phyloP scores from a whole-genome alignment of 2,888 invertebrate genomes.

The Myopa tessellatipennis region DNA sequence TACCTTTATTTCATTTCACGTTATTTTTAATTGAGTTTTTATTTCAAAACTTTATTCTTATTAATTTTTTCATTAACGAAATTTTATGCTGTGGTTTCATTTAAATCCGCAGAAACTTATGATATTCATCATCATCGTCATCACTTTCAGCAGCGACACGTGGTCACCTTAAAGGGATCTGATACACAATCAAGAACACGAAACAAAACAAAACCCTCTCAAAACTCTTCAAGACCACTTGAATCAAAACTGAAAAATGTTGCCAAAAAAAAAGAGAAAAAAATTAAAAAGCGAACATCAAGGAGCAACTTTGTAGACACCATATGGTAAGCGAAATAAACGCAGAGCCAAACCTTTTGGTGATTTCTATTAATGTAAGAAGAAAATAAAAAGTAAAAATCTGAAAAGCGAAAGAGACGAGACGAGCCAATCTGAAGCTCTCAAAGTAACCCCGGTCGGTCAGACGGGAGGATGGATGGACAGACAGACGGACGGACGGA shows the following conservation, averaged over 20 bases:
- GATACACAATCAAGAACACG: neutral
- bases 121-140: too few relatives aligned
- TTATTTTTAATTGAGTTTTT: too few relatives aligned
- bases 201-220: neutral
- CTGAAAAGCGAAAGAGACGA: neutral
- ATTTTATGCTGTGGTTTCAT: neutral
- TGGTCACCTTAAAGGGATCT: too few relatives aligned
- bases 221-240: slow-evolving; percentile 1
- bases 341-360: slow-evolving; percentile 25
- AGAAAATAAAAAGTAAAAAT: neutral
- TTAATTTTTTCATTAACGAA: too few relatives aligned
- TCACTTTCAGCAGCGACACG: too few relatives aligned
- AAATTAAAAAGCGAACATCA: slow-evolving; percentile 16
- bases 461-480: neutral
- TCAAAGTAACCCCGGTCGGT: neutral
- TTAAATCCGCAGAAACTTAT: neutral
- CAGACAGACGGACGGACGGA: neutral
- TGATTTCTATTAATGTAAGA: slow-evolving; percentile 30
- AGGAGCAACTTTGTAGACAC: slow-evolving; percentile 33
- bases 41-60: too few relatives aligned
- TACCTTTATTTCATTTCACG: too few relatives aligned
- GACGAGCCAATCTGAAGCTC: neutral
- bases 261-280: neutral
- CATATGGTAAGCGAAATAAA: slow-evolving; percentile 32
- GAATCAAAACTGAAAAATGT: slow-evolving; percentile 6